Evolutionary conservation across 2,888 invertebrate species (phyloP).

Genomic region (Micoletzkya japonica): DNA sequence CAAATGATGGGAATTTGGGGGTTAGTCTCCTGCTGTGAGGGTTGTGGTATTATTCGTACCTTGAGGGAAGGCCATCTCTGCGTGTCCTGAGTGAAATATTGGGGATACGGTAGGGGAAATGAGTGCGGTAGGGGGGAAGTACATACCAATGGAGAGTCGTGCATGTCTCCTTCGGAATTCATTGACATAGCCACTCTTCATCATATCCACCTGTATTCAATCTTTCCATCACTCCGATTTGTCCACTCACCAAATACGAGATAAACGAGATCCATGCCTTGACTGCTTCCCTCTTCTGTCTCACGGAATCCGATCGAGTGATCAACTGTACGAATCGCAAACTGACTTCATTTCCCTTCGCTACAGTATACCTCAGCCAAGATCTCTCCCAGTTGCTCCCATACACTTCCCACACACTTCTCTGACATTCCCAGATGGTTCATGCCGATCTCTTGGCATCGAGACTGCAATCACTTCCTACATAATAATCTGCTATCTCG

Average conservation of each 20-base stretch:
- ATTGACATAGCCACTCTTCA: constrained; percentile 24
- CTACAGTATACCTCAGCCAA: constrained; percentile 58
- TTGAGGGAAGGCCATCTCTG: too few relatives aligned
- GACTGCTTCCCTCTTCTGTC: constrained; percentile 59
- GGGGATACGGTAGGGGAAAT: neutral
- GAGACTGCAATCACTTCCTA: constrained; percentile 34
- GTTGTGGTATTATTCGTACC: too few relatives aligned
- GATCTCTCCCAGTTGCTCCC: constrained; percentile 60
- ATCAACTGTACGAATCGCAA: constrained; percentile 35
- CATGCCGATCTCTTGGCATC: constrained; percentile 55
- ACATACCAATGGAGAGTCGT: constrained; percentile 20
- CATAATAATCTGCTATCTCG: neutral
- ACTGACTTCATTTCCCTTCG: neutral
- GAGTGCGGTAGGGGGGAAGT: neutral
- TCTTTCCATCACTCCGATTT: neutral
- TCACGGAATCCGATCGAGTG: constrained; percentile 55
- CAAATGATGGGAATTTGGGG: too few relatives aligned
- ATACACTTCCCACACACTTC: constrained; percentile 47
- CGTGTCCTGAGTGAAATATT: neutral
- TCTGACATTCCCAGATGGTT: constrained; percentile 54
- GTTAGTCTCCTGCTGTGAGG: too few relatives aligned
- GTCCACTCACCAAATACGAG: constrained; percentile 52
- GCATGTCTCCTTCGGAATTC: constrained; percentile 24
- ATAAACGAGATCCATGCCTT: constrained; percentile 59
- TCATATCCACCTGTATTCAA: constrained; percentile 18